Conservation (phyloP, 2,113 vertebrate genomes). For the Apodemus sylvaticus region DNA sequence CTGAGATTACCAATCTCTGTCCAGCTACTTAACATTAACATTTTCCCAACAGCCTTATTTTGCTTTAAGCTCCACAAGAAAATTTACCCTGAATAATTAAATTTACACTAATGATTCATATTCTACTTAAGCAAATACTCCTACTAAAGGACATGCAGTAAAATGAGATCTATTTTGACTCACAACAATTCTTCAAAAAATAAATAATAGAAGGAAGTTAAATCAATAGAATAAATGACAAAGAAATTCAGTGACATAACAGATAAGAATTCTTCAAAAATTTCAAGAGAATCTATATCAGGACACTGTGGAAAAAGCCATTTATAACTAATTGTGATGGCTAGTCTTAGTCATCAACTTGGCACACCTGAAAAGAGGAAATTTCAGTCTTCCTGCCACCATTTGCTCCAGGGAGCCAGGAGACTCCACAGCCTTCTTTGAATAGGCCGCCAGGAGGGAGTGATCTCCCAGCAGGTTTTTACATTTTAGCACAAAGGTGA, state of each 20-base stretch:
- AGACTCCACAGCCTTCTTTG: too few relatives aligned
- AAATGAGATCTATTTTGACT: background rate
- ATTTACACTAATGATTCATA: background rate
- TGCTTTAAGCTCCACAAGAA: background rate
- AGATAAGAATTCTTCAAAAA: background rate
- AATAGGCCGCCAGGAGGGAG: too few relatives aligned
- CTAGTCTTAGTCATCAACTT: background rate
- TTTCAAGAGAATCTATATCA: background rate
- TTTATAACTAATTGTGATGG: background rate
- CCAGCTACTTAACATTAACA: background rate
- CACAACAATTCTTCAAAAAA: background rate
- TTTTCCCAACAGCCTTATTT: background rate
- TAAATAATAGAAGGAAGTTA: background rate
- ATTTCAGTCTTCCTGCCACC: too few relatives aligned
- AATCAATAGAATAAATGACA: background rate
- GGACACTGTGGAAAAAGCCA: too few relatives aligned
- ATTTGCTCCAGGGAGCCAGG: too few relatives aligned
- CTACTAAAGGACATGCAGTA: background rate
- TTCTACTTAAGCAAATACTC: background rate
- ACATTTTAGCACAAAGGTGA: too few relatives aligned
- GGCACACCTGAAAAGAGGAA: background rate
- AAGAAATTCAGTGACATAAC: background rate
- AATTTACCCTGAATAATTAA: slow-evolving; percentile 34
- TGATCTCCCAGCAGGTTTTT: too few relatives aligned
- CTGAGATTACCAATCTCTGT: background rate